Conservation (phyloP, 2,797 vertebrate genomes). For the Gymnopithys bicolor region DNA sequence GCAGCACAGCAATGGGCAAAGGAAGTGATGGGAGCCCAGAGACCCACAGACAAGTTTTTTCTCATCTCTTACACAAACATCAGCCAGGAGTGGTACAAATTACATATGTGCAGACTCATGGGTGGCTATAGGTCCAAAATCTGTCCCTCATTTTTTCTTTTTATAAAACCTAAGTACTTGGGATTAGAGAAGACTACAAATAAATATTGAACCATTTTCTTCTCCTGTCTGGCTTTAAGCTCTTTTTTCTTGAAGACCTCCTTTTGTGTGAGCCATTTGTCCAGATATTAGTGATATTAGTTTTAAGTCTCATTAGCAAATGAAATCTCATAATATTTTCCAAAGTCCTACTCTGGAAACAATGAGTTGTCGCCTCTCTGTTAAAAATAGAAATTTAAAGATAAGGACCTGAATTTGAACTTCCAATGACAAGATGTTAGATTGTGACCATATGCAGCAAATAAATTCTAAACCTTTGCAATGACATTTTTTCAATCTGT, state of each 20-base stretch:
- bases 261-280: background rate
- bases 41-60: background rate
- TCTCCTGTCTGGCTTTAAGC: background rate
- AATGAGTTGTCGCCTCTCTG: background rate
- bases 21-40: background rate
- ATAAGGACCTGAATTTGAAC: background rate
- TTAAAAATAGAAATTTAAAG: conserved; percentile 25
- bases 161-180: background rate
- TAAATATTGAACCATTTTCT: background rate
- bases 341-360: conserved; percentile 21
- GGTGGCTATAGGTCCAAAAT: background rate
- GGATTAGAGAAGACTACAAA: background rate
- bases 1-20: background rate
- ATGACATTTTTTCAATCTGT: background rate
- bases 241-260: background rate
- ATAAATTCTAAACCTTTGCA: background rate
- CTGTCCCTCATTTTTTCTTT: background rate
- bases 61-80: background rate
- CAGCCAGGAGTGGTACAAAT: background rate
- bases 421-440: accelerated
- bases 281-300: conserved; percentile 30
- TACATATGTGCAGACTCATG: background rate
- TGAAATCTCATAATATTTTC: conserved; percentile 45
- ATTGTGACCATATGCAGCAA: background rate
- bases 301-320: conserved; percentile 35